Conservation (phyloP, 92 coral and sea anemone species). For the Nematostella vectensis region DNA sequence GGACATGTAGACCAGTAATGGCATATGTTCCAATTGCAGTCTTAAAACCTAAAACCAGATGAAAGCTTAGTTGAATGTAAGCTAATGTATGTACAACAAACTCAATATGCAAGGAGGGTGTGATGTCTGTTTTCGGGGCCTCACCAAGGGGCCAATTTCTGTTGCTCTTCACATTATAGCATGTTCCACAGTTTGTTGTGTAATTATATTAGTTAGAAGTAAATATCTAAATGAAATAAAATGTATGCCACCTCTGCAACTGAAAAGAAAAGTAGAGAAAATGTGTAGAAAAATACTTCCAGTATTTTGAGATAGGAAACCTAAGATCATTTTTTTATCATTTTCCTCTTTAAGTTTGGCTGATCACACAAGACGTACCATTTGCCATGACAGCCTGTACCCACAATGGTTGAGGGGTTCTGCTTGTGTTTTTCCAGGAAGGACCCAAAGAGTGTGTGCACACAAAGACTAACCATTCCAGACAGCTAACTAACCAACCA, state of each 20-base stretch:
- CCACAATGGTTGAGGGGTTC: conserved; percentile 62
- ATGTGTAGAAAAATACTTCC: too few species aligned
- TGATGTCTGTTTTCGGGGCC: too few species aligned
- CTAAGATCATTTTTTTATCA: background rate
- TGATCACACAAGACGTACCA: conserved; percentile 36
- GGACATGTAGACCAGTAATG: conserved; percentile 64
- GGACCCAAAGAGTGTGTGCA: conserved; percentile 82
- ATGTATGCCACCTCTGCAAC: too few species aligned
- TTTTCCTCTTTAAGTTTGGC: background rate
- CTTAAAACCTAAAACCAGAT: conserved; percentile 49
- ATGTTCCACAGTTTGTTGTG: background rate
- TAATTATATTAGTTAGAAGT: background rate
- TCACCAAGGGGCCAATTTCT: background rate
- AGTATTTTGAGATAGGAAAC: too few species aligned
- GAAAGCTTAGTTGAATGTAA: too few species aligned
- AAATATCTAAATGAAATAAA: too few species aligned
- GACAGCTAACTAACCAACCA: conserved; percentile 84
- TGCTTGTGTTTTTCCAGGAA: conserved; percentile 50
- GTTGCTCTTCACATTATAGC: background rate
- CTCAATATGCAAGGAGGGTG: too few species aligned
- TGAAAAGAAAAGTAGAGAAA: too few species aligned
- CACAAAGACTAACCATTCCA: conserved; percentile 91
- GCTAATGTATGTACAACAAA: too few species aligned
- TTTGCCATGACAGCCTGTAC: conserved; percentile 87
- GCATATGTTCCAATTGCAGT: conserved; percentile 70